Conservation (phyloP, 2,888 invertebrate species). For the Clistopyga incitator region DNA sequence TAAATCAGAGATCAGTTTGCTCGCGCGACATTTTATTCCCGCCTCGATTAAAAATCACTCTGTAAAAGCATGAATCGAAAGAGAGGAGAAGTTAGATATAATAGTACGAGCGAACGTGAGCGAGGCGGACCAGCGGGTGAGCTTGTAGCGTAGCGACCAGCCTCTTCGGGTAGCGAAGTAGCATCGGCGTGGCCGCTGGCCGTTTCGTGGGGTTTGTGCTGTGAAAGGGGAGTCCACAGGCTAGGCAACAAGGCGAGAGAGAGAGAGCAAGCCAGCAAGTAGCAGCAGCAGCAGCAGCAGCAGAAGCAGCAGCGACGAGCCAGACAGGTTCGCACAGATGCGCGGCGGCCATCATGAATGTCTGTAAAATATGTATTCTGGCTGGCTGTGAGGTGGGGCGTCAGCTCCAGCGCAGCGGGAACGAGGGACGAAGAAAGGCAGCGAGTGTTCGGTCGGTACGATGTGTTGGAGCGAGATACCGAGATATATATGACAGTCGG, state of each 20-base stretch:
- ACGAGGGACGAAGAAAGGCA: constrained; percentile 42
- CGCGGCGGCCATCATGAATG: constrained; percentile 85
- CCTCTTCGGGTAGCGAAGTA: constrained; percentile 38
- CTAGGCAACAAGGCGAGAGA: constrained; percentile 35
- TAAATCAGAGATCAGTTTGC: neutral
- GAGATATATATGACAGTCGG: constrained; percentile 1
- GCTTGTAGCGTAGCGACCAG: constrained; percentile 44
- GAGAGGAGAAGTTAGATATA: constrained; percentile 50
- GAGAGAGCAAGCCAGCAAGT: constrained; percentile 63
- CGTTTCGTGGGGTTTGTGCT: constrained; percentile 54
- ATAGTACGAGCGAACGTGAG: constrained; percentile 60
- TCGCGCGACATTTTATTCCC: neutral
- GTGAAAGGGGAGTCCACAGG: constrained; percentile 67
- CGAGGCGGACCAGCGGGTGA: constrained; percentile 64
- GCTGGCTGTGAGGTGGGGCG: constrained; percentile 72
- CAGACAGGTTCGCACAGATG: constrained; percentile 83
- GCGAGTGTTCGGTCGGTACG: neutral
- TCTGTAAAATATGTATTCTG: constrained; percentile 84
- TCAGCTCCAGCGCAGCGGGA: constrained; percentile 62
- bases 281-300: constrained; percentile 54
- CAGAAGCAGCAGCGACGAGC: constrained; percentile 62
- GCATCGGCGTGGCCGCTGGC: constrained; percentile 43
- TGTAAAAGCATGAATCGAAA: constrained; percentile 26
- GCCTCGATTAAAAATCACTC: constrained; percentile 50
- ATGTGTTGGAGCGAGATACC: constrained; percentile 57